Conservation (phyloP, 2,113 vertebrate species). For the Brachionichthys hirsutus region DNA sequence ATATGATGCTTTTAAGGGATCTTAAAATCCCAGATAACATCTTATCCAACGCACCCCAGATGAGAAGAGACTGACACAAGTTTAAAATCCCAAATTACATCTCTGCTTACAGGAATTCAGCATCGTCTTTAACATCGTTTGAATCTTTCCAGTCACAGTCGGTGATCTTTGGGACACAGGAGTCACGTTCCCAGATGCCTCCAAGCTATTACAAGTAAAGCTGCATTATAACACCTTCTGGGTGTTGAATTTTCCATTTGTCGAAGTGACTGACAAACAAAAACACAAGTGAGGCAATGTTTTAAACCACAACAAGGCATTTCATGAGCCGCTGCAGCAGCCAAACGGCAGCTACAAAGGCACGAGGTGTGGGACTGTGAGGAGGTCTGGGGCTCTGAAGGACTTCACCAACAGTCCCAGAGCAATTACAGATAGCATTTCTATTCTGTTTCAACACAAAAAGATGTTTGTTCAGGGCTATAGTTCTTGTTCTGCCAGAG, state of each 20-base stretch:
- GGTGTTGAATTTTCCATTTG: conserved; percentile 11
- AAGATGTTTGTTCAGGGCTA: conserved; percentile 7
- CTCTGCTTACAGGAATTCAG: conserved; percentile 20
- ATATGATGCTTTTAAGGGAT: conserved; percentile 45
- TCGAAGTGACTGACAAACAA: conserved; percentile 9
- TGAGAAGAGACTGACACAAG: conserved; percentile 1
- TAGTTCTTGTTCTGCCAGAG: neutral
- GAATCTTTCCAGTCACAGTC: neutral
- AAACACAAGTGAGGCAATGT: conserved; percentile 1
- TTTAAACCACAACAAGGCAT: conserved; percentile 4
- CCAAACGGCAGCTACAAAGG: conserved; percentile 9
- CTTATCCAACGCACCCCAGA: conserved; percentile 26
- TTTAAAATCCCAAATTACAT: conserved; percentile 10
- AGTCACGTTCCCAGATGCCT: neutral
- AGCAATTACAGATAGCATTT: conserved; percentile 23
- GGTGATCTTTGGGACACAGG: conserved; percentile 7
- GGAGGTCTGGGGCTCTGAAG: conserved; percentile 20
- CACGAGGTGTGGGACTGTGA: neutral
- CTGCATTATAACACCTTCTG: neutral
- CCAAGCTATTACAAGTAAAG: conserved; percentile 4
- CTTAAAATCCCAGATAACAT: conserved; percentile 40
- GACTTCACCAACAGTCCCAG: conserved; percentile 27
- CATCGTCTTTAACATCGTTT: too few relatives aligned
- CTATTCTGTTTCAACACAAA: conserved; percentile 19
- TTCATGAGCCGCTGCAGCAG: conserved; percentile 3